A percentile compares a stretch with the other conserved stretches of the same genome.
Conservation (phyloP, 2,797 vertebrate genomes). For the Amphiprion clarkii region DNA sequence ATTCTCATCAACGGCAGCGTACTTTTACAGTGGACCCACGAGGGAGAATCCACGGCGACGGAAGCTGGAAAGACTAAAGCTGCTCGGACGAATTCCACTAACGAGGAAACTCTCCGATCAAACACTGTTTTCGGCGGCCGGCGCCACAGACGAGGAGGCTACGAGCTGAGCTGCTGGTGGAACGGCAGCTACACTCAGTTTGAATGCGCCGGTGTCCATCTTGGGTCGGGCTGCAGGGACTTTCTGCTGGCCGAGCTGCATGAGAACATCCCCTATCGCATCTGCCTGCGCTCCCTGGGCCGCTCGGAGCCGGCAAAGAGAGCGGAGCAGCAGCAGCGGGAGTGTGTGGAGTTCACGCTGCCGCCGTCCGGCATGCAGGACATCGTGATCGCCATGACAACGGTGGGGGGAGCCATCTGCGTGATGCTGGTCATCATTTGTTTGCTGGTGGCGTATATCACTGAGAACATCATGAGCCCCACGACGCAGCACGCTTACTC, state of each 20-base stretch:
- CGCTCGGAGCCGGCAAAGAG: constrained; percentile 71
- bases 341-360: constrained; percentile 94
- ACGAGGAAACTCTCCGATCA: constrained; percentile 26
- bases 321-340: constrained; percentile 57
- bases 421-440: constrained; percentile 99
- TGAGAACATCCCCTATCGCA: constrained; percentile 92
- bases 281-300: constrained; percentile 88
- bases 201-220: constrained; percentile 91
- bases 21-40: constrained; percentile 90
- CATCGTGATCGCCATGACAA: constrained; percentile 98
- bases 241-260: constrained; percentile 93
- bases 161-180: constrained; percentile 94
- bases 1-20: constrained; percentile 93
- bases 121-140: constrained; percentile 76
- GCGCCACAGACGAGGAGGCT: constrained; percentile 81
- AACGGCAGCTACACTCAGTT: constrained; percentile 96
- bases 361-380: constrained; percentile 93
- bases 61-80: constrained; percentile 8
- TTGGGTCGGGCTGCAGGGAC: constrained; percentile 92
- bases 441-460: constrained; percentile 97
- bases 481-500: constrained; percentile 78
- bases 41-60: constrained; percentile 12
- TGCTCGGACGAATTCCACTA: constrained; percentile 32
- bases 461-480: constrained; percentile 96
- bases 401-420: constrained; percentile 97